Base-by-base conservation (phyloP, 92 coral and sea anemone species). In the Zoanthus sociatus region DNA sequence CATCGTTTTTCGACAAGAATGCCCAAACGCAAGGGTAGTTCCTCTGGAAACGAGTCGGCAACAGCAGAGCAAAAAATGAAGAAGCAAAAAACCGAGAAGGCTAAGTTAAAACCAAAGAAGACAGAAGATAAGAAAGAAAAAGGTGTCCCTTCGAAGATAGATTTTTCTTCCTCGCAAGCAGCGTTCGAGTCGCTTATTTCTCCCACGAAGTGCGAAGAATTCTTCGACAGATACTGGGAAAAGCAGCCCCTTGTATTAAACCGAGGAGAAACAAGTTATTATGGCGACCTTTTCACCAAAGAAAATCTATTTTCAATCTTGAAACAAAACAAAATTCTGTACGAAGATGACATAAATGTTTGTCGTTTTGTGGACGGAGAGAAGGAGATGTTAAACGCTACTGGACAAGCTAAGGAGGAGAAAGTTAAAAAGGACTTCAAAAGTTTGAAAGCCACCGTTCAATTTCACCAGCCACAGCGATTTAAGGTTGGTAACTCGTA, bases 401-500 rank as follows among this genome's bases (percentile, higher is more conserved):
- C 89, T 3, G 78, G 87, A 5, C 83, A 86, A 44, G 97, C 92
- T 2, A 88, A 90, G 3, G 83, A 55, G n/a, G 68, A 91, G 16
- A 91, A 30, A 18, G 79, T 95, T 44, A 77, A 78, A 85, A 95
- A 95, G 83, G 92, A 95, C 66, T 47, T 93, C 16, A 92, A 95
- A 76, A 90, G 90, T 5, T 30, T 83, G 32, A 91, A 94, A 20
- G 96, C 95, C 9, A 91, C 98, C 8, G 83, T 95, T 9, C 92
- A 92, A 89, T 90, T 97, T 64, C 93, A 90, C 26, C 98, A 93
- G 60, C 98, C 99, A 11, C 97, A 95, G 42, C 95, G 99, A 56
- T 97, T 89, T 81, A 89, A 95, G 91, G 99, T 97, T 58, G 56
- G 95, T 79, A 50, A 9, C 7, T 7, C 3, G 9, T 50, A 50